phyloP scores from a whole-genome alignment of 2,888 invertebrate genomes.

The Pandemis cinnamomeana region DNA sequence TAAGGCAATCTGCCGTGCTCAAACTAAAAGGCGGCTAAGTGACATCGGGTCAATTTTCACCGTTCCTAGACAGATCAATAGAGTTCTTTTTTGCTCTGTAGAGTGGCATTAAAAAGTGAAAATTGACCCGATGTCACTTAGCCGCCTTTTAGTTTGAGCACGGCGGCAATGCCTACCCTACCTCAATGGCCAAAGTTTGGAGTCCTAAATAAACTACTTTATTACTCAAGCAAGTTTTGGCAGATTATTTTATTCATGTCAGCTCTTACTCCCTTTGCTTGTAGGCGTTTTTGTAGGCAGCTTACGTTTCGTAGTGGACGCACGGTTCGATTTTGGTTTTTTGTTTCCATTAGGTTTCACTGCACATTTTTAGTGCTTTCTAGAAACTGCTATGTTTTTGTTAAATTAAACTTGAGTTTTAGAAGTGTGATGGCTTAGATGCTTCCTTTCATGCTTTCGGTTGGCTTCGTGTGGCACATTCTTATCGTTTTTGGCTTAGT shows the following conservation, averaged over 20 bases:
- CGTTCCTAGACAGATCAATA: too few species aligned
- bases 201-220: too few species aligned
- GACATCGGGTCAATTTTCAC: too few species aligned
- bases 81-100: too few species aligned
- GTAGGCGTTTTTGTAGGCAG: background rate
- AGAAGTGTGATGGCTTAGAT: background rate
- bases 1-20: too few species aligned
- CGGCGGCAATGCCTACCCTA: too few species aligned
- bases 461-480: conserved; percentile 7
- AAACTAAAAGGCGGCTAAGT: too few species aligned
- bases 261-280: background rate
- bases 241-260: conserved; percentile 2
- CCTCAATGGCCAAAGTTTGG: too few species aligned
- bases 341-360: conserved; percentile 1
- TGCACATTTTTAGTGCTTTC: conserved; percentile 6
- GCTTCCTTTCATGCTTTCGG: conserved; percentile 10
- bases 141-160: too few species aligned
- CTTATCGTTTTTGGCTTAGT: conserved; percentile 14
- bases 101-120: too few species aligned
- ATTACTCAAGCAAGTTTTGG: background rate
- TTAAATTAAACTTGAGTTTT: conserved; percentile 1
- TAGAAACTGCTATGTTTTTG: background rate
- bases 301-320: background rate
- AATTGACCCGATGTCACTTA: too few species aligned
- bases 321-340: conserved; percentile 2